Base-by-base conservation (phyloP, 2,888 invertebrate species). In the Caenorhabditis sp. region DNA sequence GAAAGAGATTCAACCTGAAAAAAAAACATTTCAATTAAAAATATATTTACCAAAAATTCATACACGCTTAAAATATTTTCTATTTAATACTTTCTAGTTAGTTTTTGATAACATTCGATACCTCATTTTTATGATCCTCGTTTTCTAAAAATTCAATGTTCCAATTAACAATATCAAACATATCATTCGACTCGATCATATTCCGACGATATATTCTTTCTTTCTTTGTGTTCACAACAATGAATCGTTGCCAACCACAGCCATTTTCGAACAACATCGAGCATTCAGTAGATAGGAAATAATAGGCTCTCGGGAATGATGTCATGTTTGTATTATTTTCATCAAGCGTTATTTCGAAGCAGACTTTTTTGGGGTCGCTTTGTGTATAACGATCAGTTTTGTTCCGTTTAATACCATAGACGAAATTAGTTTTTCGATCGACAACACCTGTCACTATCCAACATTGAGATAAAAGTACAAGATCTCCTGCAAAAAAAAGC, bases 341-440 rank as follows among this genome's bases (percentile, higher is more conserved):
- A 43, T 43, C 43, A 17, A 7, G 3, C 14, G 14, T 3, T 5
- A 43, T 43, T 43, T 43, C 43, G 17, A 43, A 43, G 17, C 43
- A 43, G 3, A 43, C 43, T 12, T 2, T 43, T 43, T 43, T 43
- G 2, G 43, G 43, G 14, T 27, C 31, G 54, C 20, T 67, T 54
- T 50, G n/a, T 7, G 20, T 2, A 26, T 64, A 21, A 3, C 21
- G 36, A 0, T 43, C 58, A 10, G 43, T 43, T 43, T 14, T 43
- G 14, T 43, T 17, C 3, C 43, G 17, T 43, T 67, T 57, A 4
- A 43, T 7, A 0, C 60, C 71, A 17, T 60, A 57, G 0, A 63
- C 23, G 25, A 71, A 71, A 12, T 63, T 56, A 1, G 67, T 58
- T 50, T 71, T 71, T 26, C 49, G 26, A 21, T 50, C 56, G 7